Base-by-base conservation (phyloP, 2,113 vertebrate species). In the Patagioenas fasciata region DNA sequence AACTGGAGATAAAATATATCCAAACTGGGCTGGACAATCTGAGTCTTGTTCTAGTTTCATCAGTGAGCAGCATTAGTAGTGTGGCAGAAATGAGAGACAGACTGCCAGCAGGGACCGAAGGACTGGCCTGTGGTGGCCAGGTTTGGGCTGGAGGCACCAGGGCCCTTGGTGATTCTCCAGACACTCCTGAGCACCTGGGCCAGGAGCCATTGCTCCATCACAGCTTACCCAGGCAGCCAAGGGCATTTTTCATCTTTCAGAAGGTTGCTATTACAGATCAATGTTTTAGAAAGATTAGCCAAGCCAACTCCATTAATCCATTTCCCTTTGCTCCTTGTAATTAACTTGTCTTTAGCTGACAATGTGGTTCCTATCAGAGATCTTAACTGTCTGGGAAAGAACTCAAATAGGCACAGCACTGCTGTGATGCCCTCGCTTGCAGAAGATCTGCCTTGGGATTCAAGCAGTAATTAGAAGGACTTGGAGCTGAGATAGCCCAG, bases 241-340 rank as follows among this genome's bases (percentile, higher is more conserved):
- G 51, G 32, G n/a, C 71, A 70, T 89, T 88, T 87, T 88, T 85
- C 93, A 91, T 86, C 66, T 93, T 85, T 88, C 77, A 72, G 77
- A 60, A 87, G 57, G 44, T 5, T 81, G 70, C 29, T 96, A 78
- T 88, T 79, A 57, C 44, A 85, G 72, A 77, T 85, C 21, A 15
- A 38, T 86, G 58, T 53, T 91, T 89, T 82, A 84, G 85, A 78
- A 88, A 82, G 56, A 91, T 87, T 79, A 86, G 74, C 80, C 66
- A 80, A 88, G 81, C 38, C 53, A 53, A 25, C 61, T 54, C 23
- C 61, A 89, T 88, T 69, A 89, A 91, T 93, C 79, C 28, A 32
- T 84, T 89, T 86, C 28, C 36, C 66, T 50, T 28, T 60, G 67
- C 32, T 79, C 79, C 69, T 65, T 89, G 78, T 72, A 92, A 94